Conservation (phyloP, 2,888 invertebrate genomes). For the Orgyia antiqua region DNA sequence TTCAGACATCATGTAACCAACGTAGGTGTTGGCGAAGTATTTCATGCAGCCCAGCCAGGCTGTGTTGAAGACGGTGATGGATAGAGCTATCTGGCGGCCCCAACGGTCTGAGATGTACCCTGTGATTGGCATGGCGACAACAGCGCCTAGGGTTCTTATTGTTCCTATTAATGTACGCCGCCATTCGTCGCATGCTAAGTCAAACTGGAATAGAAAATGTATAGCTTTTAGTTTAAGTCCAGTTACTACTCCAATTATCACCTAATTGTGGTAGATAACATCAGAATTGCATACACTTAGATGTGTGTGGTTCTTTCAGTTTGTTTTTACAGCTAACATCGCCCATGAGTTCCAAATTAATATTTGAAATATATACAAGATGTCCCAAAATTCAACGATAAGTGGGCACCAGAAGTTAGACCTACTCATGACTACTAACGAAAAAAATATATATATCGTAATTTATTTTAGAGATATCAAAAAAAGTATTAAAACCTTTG, state of each 20-base stretch:
- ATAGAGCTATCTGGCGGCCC: conserved; percentile 81
- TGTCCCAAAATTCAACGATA: too few species aligned
- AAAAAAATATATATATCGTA: too few species aligned
- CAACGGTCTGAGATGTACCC: conserved; percentile 87
- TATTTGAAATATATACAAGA: too few species aligned
- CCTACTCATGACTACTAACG: too few species aligned
- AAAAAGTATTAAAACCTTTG: too few species aligned
- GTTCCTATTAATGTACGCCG: conserved; percentile 85
- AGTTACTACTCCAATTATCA: background rate
- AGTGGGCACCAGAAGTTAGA: too few species aligned
- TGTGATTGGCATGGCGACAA: conserved; percentile 83
- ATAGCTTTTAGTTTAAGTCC: background rate
- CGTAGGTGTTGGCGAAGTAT: conserved; percentile 83
- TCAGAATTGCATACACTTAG: background rate
- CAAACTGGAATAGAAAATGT: conserved; percentile 80
- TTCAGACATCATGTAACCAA: conserved; percentile 83
- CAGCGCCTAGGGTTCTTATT: conserved; percentile 83
- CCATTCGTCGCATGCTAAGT: conserved; percentile 83
- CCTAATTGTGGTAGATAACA: background rate
- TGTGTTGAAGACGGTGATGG: conserved; percentile 79
- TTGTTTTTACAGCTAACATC: too few species aligned
- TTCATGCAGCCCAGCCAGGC: conserved; percentile 82
- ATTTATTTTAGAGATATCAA: too few species aligned
- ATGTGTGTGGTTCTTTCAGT: too few species aligned
- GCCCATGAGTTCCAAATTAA: too few species aligned